phyloP scores from a whole-genome alignment of 2,113 vertebrate species.

The human (Homo sapiens) region DNA sequence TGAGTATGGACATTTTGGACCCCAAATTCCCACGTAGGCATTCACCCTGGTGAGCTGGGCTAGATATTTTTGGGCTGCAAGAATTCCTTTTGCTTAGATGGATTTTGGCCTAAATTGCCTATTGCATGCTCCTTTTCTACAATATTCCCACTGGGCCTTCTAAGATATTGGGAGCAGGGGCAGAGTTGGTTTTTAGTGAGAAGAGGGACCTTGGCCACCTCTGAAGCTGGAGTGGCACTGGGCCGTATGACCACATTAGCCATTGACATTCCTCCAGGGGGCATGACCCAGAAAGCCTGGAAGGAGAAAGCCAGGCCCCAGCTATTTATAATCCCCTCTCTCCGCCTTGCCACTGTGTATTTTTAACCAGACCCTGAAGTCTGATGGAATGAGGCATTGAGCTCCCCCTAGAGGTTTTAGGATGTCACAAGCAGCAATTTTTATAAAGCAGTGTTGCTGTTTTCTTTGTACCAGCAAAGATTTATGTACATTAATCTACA shows the following conservation, averaged over 20 bases:
- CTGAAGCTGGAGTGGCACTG: neutral
- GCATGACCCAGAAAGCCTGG: slow-evolving; percentile 32
- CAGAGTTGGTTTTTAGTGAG: neutral
- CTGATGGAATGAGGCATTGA: neutral
- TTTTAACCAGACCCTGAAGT: neutral
- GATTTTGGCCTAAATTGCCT: neutral
- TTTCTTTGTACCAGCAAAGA: neutral
- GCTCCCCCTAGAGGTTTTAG: slow-evolving; percentile 58
- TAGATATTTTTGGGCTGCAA: neutral
- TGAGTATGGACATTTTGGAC: neutral
- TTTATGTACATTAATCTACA: neutral
- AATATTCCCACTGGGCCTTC: neutral
- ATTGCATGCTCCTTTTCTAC: neutral
- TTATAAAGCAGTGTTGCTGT: neutral
- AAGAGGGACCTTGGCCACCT: neutral
- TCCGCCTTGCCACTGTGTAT: neutral
- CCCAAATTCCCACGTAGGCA: neutral
- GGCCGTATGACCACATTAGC: neutral
- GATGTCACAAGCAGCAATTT: neutral
- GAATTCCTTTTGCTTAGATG: neutral
- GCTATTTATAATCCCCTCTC: slow-evolving; percentile 28
- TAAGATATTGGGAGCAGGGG: rapidly evolving
- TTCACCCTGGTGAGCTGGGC: neutral
- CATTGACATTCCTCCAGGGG: neutral
- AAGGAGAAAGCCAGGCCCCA: neutral